These are phyloP conservation scores for Patella caerulea DNA, from an alignment of 2,888 invertebrate genomes.

Conservation along the genomic window DNA sequence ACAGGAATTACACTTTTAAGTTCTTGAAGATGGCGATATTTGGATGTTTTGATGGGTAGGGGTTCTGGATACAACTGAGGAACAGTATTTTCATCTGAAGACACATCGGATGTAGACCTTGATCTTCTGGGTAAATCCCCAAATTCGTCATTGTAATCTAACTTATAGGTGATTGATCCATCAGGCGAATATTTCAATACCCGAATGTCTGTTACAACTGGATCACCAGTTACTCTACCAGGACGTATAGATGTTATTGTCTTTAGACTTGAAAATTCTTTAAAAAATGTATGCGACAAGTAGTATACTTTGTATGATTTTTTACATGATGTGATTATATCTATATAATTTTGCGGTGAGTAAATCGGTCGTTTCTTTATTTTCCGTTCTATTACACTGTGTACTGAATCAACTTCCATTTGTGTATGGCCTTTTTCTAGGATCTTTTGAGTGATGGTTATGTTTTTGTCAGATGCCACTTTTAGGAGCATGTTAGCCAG, in stretches of 20 bases:
- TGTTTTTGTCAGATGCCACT: background rate
- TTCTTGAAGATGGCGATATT: background rate
- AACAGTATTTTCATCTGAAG: background rate
- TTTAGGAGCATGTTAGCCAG: background rate
- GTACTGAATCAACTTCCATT: background rate
- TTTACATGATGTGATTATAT: background rate
- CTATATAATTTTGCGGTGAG: background rate
- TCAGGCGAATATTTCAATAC: conserved; percentile 26
- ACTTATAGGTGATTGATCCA: background rate
- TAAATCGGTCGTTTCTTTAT: background rate
- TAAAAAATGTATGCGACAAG: background rate
- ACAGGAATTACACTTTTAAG: too few relatives aligned
- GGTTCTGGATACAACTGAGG: background rate
- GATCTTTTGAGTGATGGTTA: background rate
- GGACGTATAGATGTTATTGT: conserved; percentile 24
- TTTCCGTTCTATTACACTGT: background rate
- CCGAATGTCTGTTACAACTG: conserved; percentile 29
- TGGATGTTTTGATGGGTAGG: background rate
- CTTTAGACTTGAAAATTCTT: background rate
- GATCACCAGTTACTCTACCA: conserved; percentile 22
- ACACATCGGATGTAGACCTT: background rate
- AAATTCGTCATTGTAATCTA: background rate
- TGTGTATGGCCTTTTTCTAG: background rate
- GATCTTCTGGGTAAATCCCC: background rate
- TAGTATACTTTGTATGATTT: background rate